Evolutionary conservation across 2,797 vertebrate species (phyloP).

Genomic region (Anolis apletophallus): DNA sequence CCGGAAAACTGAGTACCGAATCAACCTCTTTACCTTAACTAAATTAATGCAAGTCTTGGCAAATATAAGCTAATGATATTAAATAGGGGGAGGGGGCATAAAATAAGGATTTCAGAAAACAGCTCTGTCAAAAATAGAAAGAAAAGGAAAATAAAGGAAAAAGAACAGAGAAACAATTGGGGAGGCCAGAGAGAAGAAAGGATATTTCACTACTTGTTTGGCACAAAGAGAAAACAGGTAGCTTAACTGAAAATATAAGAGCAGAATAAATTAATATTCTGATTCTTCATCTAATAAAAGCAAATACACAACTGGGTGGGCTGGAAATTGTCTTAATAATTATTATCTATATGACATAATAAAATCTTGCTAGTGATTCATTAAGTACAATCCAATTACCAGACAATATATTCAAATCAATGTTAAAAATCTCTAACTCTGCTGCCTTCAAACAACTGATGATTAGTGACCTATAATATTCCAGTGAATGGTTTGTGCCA

Average conservation of each 20-base stretch:
- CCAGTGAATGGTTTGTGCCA: background rate
- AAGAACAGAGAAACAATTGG: no score
- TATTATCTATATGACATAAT: background rate
- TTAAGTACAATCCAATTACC: background rate
- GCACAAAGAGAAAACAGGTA: background rate
- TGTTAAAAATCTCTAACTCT: background rate
- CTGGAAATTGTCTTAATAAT: background rate
- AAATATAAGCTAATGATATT: background rate
- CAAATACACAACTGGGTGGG: background rate
- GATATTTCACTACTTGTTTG: no score
- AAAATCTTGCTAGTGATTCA: background rate
- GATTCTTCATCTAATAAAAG: background rate
- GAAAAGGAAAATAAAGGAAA: no score
- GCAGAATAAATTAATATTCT: background rate
- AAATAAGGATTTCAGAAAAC: background rate
- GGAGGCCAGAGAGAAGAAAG: background rate
- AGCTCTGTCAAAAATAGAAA: background rate
- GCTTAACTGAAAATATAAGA: background rate
- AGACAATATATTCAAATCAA: background rate
- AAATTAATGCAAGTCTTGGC: background rate
- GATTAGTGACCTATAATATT: background rate
- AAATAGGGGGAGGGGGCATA: background rate
- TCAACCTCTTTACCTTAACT: background rate
- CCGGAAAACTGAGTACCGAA: background rate
- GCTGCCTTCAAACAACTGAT: conserved; percentile 11